Evolutionary conservation across 2,113 vertebrate genomes (phyloP), one percentile per base, ranked within the genome.

Genomic region (Riparia riparia): DNA sequence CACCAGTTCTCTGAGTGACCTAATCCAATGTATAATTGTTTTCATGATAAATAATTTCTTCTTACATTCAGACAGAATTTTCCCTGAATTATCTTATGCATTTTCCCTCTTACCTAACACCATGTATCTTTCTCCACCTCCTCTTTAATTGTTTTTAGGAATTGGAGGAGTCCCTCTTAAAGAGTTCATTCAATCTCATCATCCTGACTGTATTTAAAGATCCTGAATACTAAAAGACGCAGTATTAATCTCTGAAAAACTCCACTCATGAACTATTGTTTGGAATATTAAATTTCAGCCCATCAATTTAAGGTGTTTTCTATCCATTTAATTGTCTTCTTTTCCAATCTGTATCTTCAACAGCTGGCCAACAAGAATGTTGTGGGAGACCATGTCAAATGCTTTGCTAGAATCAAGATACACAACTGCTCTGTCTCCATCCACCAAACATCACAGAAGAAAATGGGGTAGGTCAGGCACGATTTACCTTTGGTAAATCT

Each of bases 191-290:
- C 34, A 73, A 16, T 53, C 12, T 29, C 19, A 42, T 50, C 12
- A 44, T 32, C 13, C 6, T 0, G 0, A 22, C 4, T 6, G 10
- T 50, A 65, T 41, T 41, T 12, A 66, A 58, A 58, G 6, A 47
- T 42, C 41, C 22, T 42, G 37, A 45, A 50, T 70, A 18, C 4
- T 50, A 56, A 41, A 14, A 57, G 37, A 22, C 8, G 1, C 8
- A 72, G 22, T 44, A 64, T 31, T 26, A 44, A 2, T 11, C 13
- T 88, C 47, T 53, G 47, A 77, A 41, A 51, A 63, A 9, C 17
- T 68, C 29, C 15, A 53, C 6, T 82, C 21, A 53, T 29, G 4
- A 85, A 68, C 1, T 32, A 17, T 57, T 31, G 6, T 58, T 42
- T 82, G 58, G n/a, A 47, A 39, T 14, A 49, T 42, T 61, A 66